phyloP scores from a whole-genome alignment of 2,113 vertebrate species.

The Falcunculus frontatus region DNA sequence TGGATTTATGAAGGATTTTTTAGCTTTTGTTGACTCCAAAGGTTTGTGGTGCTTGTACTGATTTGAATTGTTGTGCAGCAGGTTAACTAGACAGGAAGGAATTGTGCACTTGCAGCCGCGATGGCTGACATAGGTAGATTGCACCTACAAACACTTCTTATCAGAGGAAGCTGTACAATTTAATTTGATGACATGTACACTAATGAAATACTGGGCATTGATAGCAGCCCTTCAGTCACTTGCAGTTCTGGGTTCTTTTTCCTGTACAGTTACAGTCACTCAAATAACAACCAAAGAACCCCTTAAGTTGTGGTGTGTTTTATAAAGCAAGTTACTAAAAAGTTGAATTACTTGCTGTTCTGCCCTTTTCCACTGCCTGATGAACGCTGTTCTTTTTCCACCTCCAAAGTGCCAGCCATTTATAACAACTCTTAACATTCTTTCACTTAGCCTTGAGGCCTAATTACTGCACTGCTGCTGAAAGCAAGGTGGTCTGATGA shows the following conservation, averaged over 20 bases:
- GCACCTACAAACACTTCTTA: neutral
- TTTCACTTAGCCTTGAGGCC: neutral
- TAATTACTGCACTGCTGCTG: neutral
- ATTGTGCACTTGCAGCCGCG: neutral
- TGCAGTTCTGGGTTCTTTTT: neutral
- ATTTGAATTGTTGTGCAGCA: neutral
- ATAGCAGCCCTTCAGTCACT: neutral
- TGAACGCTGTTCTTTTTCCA: neutral
- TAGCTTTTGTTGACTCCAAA: neutral
- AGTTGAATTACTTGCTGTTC: neutral
- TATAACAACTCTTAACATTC: neutral
- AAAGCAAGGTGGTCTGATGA: neutral
- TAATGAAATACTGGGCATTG: neutral
- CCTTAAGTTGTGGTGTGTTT: neutral
- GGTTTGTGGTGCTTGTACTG: neutral
- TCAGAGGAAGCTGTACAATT: neutral
- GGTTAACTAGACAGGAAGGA: neutral
- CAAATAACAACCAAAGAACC: neutral
- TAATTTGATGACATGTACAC: neutral
- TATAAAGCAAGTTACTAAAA: neutral
- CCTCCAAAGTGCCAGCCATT: neutral
- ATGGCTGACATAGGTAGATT: neutral
- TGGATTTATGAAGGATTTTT: neutral
- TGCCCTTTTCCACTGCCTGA: neutral
- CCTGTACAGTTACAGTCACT: neutral